phyloP scores from a whole-genome alignment of 1,140 invertebrate genomes.

The Temnothorax curvispinosus region DNA sequence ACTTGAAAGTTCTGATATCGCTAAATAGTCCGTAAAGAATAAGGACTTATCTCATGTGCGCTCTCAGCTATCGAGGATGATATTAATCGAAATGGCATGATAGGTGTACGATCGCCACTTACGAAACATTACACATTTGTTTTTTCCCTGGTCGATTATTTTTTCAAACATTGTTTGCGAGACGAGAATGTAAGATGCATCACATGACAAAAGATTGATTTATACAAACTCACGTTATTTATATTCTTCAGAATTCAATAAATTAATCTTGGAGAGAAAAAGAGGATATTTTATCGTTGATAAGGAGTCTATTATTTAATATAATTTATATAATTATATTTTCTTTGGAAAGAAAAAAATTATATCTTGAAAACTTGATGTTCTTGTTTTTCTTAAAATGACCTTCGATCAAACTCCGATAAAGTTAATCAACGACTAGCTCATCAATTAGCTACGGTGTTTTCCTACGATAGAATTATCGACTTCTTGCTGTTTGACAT shows the following conservation, averaged over 20 bases:
- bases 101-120: neutral
- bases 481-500: neutral
- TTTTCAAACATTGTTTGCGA: neutral
- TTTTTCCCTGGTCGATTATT: neutral
- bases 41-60: neutral
- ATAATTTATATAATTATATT: neutral
- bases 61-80: neutral
- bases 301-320: conserved; percentile 8
- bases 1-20: conserved; percentile 37
- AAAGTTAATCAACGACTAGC: no score
- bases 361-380: no score
- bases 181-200: neutral
- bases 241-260: conserved; percentile 52
- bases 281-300: neutral
- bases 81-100: conserved; percentile 6
- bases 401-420: no score
- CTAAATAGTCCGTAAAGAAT: conserved; percentile 20
- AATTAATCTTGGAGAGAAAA: conserved; percentile 41
- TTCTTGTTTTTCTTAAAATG: no score
- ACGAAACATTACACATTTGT: neutral
- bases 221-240: conserved; percentile 37
- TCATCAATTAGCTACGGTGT: no score
- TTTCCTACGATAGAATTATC: neutral
- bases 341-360: no score
- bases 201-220: conserved; percentile 21